Evolutionary conservation across 2,113 vertebrate species (phyloP), one percentile per base, ranked within the genome.

Genomic region (Nestor notabilis): DNA sequence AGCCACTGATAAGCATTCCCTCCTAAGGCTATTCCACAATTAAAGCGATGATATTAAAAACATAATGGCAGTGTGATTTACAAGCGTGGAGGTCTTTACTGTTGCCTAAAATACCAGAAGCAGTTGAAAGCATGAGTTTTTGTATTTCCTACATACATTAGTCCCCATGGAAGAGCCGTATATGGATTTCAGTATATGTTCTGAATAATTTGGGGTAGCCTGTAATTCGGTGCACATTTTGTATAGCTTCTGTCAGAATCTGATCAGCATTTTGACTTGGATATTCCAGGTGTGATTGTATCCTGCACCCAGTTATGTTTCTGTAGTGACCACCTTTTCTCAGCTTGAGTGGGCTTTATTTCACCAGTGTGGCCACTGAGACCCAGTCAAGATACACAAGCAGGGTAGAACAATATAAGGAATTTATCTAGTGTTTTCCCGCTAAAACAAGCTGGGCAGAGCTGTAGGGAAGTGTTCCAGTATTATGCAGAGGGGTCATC

Each of bases 1-100:
- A 97, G 69, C 55, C 49, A 89, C 78, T 82, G 86, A 95, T 91
- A 95, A 93, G 91, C 68, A 69, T 91, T 96, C 63, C 47, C 79
- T 90, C 90, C 93, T 94, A 90, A 97, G 89, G 76, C 92, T 94
- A 95, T 92, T 96, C 66, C 65, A 77, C 96, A 96, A 93, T 97
- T 97, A 95, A 95, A 96, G 79, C 27, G 66, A 95, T 94, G 82
- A 69, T 86, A 83, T 58, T 90, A 93, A 89, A 96, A 97, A 92
- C 74, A 55, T 86, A 18, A 88, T 91, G 86, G 37, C 72, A 95
- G 85, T 66, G 80, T 70, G 43, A 95, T 96, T 96, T 93, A 18
- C 52, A 95, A 90, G 92, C 81, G 69, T 90, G 87, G 52, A 88
- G 44, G 75, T 93, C 92, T 84, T 77, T 86, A 43, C 28, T n/a